These are phyloP conservation scores for Elymnias hypermnestra DNA, from an alignment of 1,140 invertebrate genomes.

Conservation along the genomic window DNA sequence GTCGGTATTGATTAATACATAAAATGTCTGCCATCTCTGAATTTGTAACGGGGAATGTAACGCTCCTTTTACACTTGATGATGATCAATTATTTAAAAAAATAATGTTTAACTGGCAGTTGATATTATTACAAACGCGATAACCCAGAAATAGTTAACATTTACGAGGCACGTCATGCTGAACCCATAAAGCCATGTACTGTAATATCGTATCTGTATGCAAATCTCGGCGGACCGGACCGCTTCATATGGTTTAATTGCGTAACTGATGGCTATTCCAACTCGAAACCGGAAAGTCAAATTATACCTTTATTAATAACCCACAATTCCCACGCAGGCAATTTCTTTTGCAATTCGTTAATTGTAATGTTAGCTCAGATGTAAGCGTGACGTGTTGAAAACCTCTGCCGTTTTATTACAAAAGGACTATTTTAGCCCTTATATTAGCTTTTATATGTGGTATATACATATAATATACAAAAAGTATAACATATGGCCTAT, in stretches of 20 bases:
- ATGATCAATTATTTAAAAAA: no score
- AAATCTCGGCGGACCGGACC: conserved; percentile 50
- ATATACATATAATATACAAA: no score
- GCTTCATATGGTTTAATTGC: conserved; percentile 46
- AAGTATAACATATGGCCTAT: no score
- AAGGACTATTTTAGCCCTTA: no score
- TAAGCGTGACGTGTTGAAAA: no score
- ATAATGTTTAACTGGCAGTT: background rate
- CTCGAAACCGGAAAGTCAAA: conserved; percentile 12
- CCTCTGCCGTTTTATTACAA: no score
- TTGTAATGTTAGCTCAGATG: background rate
- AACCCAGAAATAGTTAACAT: conserved; percentile 15
- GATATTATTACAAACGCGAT: background rate
- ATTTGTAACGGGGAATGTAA: no score
- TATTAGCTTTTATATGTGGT: no score
- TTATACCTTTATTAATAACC: conserved; percentile 21
- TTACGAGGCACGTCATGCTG: conserved; percentile 15
- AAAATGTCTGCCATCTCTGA: no score
- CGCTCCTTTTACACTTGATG: no score
- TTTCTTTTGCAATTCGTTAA: background rate
- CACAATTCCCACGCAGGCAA: background rate
- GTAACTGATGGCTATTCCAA: conserved; percentile 38
- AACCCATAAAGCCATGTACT: conserved; percentile 33
- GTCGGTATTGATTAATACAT: no score
- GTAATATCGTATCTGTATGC: conserved; percentile 59